A percentile compares a stretch with the other conserved stretches of the same genome.
These are phyloP conservation scores for Ditylenchus weischeri DNA, from an alignment of 2,888 invertebrate species.

Conservation along the genomic window DNA sequence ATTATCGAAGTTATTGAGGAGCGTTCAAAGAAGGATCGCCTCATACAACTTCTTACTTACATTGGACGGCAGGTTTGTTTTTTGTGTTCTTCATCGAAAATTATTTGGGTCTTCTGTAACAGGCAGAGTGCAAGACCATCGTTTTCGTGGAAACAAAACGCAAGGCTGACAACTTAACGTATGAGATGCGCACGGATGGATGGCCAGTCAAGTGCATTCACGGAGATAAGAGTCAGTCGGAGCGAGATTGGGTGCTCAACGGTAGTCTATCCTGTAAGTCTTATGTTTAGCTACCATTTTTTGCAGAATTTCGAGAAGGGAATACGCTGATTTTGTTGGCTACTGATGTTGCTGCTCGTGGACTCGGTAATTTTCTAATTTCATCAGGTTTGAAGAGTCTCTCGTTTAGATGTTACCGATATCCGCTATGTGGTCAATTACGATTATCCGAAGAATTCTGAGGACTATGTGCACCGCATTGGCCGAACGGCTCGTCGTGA, in stretches of 20 bases:
- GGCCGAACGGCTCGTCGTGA: constrained; percentile 89
- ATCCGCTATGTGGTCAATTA: constrained; percentile 95
- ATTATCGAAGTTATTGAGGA: constrained; percentile 57
- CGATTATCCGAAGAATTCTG: constrained; percentile 93
- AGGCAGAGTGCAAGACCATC: constrained; percentile 79
- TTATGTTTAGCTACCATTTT: neutral
- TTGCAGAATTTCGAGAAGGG: constrained; percentile 73
- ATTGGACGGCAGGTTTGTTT: constrained; percentile 2
- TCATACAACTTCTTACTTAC: neutral
- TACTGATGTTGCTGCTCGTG: constrained; percentile 83
- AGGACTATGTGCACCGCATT: constrained; percentile 96
- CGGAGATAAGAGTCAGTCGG: constrained; percentile 90
- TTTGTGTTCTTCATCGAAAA: neutral
- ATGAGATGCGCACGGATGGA: constrained; percentile 77
- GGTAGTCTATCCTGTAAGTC: constrained; percentile 2
- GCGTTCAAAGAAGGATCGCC: constrained; percentile 37
- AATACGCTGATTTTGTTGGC: constrained; percentile 83
- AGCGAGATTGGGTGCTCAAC: constrained; percentile 64
- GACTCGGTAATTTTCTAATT: constrained; percentile 42
- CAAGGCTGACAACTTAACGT: constrained; percentile 83
- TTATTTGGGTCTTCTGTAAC: too few relatives aligned
- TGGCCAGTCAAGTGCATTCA: constrained; percentile 72
- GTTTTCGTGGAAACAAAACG: constrained; percentile 98
- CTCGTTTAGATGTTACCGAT: constrained; percentile 83
- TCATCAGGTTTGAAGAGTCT: too few relatives aligned